Conservation (phyloP, 2,797 vertebrate genomes). For the Coccyzus lansbergi region DNA sequence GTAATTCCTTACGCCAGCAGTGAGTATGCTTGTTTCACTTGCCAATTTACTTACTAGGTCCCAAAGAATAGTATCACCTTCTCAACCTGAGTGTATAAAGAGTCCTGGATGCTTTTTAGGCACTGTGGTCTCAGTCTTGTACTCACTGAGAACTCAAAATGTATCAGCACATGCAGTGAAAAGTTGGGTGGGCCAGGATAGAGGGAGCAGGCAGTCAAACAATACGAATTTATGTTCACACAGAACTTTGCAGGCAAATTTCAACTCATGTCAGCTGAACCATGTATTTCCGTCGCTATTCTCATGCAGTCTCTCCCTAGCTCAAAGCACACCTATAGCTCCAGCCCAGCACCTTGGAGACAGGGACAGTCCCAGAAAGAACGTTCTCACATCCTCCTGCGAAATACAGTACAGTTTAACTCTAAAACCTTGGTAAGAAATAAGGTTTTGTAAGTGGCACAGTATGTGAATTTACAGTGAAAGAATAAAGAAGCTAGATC, state of each 20-base stretch:
- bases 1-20: not conserved
- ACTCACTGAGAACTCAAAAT: not conserved
- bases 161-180: not conserved
- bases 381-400: not conserved
- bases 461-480: not conserved
- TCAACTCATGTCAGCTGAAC: not conserved
- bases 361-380: not conserved
- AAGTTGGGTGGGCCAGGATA: not conserved
- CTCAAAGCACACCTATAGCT: not conserved
- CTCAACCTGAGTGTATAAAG: not conserved
- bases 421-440: not conserved
- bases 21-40: not conserved
- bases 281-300: rapidly evolving
- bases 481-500: not conserved
- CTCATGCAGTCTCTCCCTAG: not conserved
- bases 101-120: not conserved
- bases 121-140: not conserved
- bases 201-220: not conserved
- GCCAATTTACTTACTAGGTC: not conserved
- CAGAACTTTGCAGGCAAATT: not conserved
- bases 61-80: not conserved
- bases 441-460: not conserved
- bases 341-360: not conserved
- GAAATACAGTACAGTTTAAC: not conserved
- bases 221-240: not conserved